A percentile compares a stretch with the other conserved stretches of the same genome.
Conservation (phyloP, 1,140 invertebrate species). For the Bradynema listronoti region DNA sequence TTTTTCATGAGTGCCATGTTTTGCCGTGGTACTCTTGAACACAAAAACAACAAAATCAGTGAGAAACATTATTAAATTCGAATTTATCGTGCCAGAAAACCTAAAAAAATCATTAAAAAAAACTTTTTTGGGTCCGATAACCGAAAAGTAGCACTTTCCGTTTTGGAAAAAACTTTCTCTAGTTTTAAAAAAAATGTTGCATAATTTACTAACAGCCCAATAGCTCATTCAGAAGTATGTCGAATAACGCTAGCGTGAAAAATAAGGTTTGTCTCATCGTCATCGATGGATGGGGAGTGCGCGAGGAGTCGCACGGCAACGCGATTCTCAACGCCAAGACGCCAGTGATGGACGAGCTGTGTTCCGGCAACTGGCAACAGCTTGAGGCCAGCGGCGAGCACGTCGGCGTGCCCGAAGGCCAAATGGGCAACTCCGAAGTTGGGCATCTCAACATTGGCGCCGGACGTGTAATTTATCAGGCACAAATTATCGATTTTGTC, state of each 20-base stretch:
- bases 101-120: no score
- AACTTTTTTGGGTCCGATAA: no score
- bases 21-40: no score
- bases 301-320: conserved; percentile 58
- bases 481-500: not conserved
- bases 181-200: no score
- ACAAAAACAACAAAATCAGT: no score
- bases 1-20: no score
- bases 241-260: conserved; percentile 38
- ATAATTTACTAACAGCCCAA: no score
- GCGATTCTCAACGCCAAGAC: conserved; percentile 60
- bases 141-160: no score
- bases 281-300: conserved; percentile 61
- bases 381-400: conserved; percentile 61
- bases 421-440: conserved; percentile 63
- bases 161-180: no score
- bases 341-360: conserved; percentile 59
- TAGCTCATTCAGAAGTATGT: no score
- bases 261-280: conserved; percentile 60
- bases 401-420: conserved; percentile 60
- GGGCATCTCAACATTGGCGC: conserved; percentile 63
- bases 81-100: no score
- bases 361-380: conserved; percentile 59
- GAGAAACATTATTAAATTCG: no score
- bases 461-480: conserved; percentile 62